Percentiles rank a stretch among this genome's conserved stretches.
phyloP scores from a whole-genome alignment of 2,888 invertebrate genomes.

The Nomada ferruginata region DNA sequence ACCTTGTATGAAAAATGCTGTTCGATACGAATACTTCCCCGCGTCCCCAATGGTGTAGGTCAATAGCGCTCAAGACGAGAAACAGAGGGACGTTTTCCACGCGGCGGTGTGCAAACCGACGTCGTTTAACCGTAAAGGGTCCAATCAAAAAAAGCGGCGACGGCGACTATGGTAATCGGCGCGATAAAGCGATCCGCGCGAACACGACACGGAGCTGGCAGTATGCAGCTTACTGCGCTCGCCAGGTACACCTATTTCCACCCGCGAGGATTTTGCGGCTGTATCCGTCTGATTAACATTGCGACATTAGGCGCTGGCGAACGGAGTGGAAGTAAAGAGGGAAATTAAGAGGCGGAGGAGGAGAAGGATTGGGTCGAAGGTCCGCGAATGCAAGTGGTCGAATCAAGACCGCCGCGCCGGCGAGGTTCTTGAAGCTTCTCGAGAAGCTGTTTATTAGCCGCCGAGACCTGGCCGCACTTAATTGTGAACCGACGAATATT shows the following conservation, averaged over 20 bases:
- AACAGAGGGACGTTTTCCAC: slow-evolving; percentile 16
- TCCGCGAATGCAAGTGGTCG: not conserved
- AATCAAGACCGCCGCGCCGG: not conserved
- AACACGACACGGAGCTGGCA: slow-evolving; percentile 40
- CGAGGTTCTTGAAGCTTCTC: not conserved
- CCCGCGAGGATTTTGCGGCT: slow-evolving; percentile 16
- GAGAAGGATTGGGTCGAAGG: slow-evolving; percentile 1
- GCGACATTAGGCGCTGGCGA: slow-evolving; percentile 30
- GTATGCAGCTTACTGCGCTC: slow-evolving; percentile 48
- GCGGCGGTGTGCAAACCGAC: slow-evolving; percentile 35
- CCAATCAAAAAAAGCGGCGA: slow-evolving; percentile 31
- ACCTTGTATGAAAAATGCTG: not conserved
- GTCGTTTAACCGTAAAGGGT: slow-evolving; percentile 46
- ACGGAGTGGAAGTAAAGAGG: slow-evolving; percentile 21
- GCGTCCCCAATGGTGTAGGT: slow-evolving; percentile 6
- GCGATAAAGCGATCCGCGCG: slow-evolving; percentile 53
- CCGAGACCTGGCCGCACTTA: slow-evolving; percentile 29
- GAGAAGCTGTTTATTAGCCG: slow-evolving; percentile 47
- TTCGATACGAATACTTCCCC: not conserved
- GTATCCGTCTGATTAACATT: slow-evolving; percentile 38
- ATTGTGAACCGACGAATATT: slow-evolving; percentile 37
- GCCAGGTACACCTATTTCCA: slow-evolving; percentile 24
- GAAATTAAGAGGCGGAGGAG: slow-evolving; percentile 12
- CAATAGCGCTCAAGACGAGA: slow-evolving; percentile 14
- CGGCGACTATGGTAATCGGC: slow-evolving; percentile 52